These are phyloP conservation scores for Parasteatoda lunata DNA, from an alignment of 2,888 invertebrate species.

Conservation along the genomic window DNA sequence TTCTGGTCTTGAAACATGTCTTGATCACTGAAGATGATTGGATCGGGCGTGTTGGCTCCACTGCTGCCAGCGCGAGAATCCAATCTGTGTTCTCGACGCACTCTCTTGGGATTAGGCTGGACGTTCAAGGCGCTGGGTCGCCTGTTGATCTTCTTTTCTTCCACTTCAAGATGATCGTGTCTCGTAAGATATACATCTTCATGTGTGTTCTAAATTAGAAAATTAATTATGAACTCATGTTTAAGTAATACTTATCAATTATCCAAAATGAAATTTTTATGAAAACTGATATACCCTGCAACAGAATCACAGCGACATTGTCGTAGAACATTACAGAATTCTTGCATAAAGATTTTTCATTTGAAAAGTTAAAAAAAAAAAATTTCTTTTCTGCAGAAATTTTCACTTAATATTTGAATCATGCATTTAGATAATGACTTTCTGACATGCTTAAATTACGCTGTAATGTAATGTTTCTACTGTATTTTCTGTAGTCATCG, in stretches of 20 bases:
- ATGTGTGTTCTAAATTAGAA: constrained; percentile 80
- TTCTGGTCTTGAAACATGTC: constrained; percentile 52
- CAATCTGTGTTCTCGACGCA: constrained; percentile 78
- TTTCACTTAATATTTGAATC: too few species aligned
- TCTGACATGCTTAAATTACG: too few species aligned
- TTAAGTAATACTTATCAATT: not conserved
- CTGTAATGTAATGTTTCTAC: too few species aligned
- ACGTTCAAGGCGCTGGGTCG: constrained; percentile 13
- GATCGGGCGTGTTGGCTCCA: constrained; percentile 82
- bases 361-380: too few species aligned
- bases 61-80: constrained; percentile 83
- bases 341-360: too few species aligned
- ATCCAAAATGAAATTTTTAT: not conserved
- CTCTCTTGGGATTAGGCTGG: not conserved
- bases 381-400: too few species aligned
- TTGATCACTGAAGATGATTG: constrained; percentile 62
- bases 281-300: too few species aligned
- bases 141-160: constrained; percentile 80
- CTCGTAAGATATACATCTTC: constrained; percentile 83
- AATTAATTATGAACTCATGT: not conserved
- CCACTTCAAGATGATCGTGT: constrained; percentile 85
- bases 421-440: too few species aligned
- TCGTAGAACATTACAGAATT: not conserved
- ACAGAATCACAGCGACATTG: too few species aligned
- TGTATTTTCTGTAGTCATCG: too few species aligned